Evolutionary conservation across 1,140 invertebrate genomes (phyloP).

Genomic region (Scaptomyza pallida): DNA sequence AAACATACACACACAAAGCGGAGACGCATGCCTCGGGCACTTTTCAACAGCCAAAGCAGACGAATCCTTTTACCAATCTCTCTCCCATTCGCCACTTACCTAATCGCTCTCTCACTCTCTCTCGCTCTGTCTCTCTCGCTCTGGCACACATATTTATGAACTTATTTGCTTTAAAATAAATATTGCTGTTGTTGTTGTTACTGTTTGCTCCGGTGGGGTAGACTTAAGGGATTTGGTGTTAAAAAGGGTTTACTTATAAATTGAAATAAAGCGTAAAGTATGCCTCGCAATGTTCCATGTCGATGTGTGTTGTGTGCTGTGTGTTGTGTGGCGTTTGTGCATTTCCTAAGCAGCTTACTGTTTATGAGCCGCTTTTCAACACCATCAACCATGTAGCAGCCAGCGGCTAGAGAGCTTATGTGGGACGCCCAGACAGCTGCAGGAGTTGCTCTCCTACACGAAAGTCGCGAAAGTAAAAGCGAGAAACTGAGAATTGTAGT

Average conservation of each 20-base stretch:
- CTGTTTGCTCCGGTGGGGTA: neutral
- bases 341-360: slow-evolving; percentile 77
- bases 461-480: slow-evolving; percentile 37
- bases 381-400: slow-evolving; percentile 19
- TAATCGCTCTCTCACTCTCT: slow-evolving; percentile 29
- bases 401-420: slow-evolving; percentile 24
- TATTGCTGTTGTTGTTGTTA: slow-evolving; percentile 51
- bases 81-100: slow-evolving; percentile 31
- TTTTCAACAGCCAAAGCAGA: slow-evolving; percentile 41
- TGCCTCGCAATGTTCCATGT: slow-evolving; percentile 50
- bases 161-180: slow-evolving; percentile 80
- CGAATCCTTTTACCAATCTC: slow-evolving; percentile 10
- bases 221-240: slow-evolving; percentile 66
- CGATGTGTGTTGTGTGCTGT: slow-evolving; percentile 47
- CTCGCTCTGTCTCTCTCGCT: slow-evolving; percentile 7
- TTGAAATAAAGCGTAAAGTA: slow-evolving; percentile 73
- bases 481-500: neutral
- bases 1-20: neutral
- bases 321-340: slow-evolving; percentile 50
- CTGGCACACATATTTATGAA: slow-evolving; percentile 72
- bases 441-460: slow-evolving; percentile 3
- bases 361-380: slow-evolving; percentile 76
- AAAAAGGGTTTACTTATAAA: slow-evolving; percentile 67
- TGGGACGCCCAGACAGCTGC: neutral
- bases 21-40: slow-evolving; percentile 30